Base-by-base conservation (phyloP, 2,888 invertebrate genomes). In the Napeogenes sylphis region DNA sequence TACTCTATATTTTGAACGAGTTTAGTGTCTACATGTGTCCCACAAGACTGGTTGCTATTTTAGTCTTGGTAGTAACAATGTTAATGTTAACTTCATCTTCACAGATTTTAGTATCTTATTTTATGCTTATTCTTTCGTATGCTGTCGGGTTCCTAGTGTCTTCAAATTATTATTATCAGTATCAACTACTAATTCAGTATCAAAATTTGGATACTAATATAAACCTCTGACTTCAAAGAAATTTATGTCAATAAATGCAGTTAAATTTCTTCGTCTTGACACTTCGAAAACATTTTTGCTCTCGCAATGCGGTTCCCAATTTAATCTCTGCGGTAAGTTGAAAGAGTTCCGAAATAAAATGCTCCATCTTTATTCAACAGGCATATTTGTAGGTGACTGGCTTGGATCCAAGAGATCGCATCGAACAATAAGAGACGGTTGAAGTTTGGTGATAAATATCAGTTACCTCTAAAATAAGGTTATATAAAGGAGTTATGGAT, bases 331-430 rank as follows among this genome's bases (percentile, higher is more conserved):
- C 56, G 55, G 54, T 57, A 45, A 59, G 56, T 61, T 59, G 56
- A 59, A 46, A 58, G 46, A 47, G 56, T 45, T 62, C 57, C 30
- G 8, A 51, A 51, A 51, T 51, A 51, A 64, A 61, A 53, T 57
- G 56, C 62, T 56, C 56, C 56, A 59, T 65, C 59, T 65, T 65
- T 65, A 65, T 62, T 62, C 61, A 64, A 64, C 51, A 59, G 45
- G 62, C 62, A 62, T 58, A 59, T 62, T 54, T 58, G 57, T 57
- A 55, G 47, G 56, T 60, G 59, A 51, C 59, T 65, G 62, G 62
- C 65, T 65, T n/a, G 33, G n/a, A 47, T 65, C 62, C 58, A 59
- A 65, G 55, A 62, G 21, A 62, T 62, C 55, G 42, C 45, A 45
- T 53, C 59, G 33, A 56, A 65, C 51, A 61, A 51, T 61, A 56